Evolutionary conservation across 2,888 invertebrate genomes (phyloP).

Genomic region (Glyphotaelius pellucidus): DNA sequence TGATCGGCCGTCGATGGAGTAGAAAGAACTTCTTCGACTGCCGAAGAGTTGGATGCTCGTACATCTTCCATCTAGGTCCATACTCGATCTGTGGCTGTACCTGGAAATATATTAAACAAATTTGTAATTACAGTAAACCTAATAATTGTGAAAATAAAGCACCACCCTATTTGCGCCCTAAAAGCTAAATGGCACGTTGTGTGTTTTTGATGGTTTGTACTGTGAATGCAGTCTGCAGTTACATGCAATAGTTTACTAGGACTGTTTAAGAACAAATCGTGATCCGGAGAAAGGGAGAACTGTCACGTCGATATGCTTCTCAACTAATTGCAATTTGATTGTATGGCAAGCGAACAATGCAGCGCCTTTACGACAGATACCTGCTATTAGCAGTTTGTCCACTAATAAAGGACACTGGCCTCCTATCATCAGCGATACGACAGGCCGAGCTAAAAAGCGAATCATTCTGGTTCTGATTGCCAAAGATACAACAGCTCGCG

Average conservation of each 20-base stretch:
- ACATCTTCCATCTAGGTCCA: constrained; percentile 68
- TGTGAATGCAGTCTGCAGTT: background rate
- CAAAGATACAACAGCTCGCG: too few species aligned
- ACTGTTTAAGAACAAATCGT: background rate
- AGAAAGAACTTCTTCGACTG: constrained; percentile 74
- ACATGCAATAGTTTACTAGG: background rate
- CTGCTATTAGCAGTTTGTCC: too few species aligned
- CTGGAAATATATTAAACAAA: constrained; percentile 40
- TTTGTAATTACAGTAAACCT: background rate
- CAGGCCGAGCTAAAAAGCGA: too few species aligned
- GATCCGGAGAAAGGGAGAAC: background rate
- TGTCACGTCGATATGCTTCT: background rate
- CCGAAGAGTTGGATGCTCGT: constrained; percentile 69
- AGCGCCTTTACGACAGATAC: too few species aligned
- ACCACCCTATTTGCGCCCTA: background rate
- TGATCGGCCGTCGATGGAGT: constrained; percentile 72
- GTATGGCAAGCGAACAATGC: too few species aligned
- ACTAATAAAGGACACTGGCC: too few species aligned
- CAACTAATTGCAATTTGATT: background rate
- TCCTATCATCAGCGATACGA: too few species aligned
- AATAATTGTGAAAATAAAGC: background rate
- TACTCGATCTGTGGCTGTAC: constrained; percentile 69
- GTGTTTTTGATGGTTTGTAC: background rate
- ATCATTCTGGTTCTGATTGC: too few species aligned
- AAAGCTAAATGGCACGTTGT: background rate